Conservation (phyloP, 2,888 invertebrate species). For the Ichneumon xanthorius region DNA sequence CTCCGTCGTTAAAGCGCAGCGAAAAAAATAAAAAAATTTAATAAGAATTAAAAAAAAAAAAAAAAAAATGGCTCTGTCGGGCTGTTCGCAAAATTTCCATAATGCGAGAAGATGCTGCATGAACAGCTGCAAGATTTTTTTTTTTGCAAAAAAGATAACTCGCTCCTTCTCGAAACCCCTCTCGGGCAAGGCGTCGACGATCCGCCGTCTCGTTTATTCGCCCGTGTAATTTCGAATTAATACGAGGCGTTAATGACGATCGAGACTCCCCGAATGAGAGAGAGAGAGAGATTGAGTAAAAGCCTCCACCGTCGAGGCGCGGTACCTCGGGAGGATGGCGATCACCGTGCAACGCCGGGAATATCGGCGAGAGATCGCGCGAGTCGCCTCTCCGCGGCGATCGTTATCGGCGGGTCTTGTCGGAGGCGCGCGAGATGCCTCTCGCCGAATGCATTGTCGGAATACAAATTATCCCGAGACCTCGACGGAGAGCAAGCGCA, state of each 20-base stretch:
- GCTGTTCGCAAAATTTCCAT: constrained; percentile 55
- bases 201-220: constrained; percentile 50
- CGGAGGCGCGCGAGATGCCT: constrained; percentile 55
- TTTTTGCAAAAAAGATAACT: not conserved
- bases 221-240: constrained; percentile 68
- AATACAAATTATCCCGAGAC: constrained; percentile 64
- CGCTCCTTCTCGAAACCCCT: constrained; percentile 14
- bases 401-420: constrained; percentile 71
- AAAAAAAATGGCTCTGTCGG: constrained; percentile 17
- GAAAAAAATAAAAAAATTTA: constrained; percentile 13
- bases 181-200: constrained; percentile 24
- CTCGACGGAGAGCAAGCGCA: constrained; percentile 13
- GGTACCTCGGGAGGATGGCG: constrained; percentile 51
- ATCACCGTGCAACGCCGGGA: constrained; percentile 29
- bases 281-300: constrained; percentile 17
- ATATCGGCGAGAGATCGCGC: constrained; percentile 59
- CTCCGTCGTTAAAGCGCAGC: not conserved
- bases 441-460: constrained; percentile 63
- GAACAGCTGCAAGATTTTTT: constrained; percentile 30
- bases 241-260: constrained; percentile 65
- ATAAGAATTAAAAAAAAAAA: not conserved
- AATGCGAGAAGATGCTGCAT: constrained; percentile 55
- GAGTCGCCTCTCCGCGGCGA: constrained; percentile 62
- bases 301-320: constrained; percentile 39
- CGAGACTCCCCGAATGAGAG: not conserved